These are phyloP conservation scores for Mizuhopecten yessoensis DNA, from an alignment of 1,140 invertebrate species.

Conservation along the genomic window DNA sequence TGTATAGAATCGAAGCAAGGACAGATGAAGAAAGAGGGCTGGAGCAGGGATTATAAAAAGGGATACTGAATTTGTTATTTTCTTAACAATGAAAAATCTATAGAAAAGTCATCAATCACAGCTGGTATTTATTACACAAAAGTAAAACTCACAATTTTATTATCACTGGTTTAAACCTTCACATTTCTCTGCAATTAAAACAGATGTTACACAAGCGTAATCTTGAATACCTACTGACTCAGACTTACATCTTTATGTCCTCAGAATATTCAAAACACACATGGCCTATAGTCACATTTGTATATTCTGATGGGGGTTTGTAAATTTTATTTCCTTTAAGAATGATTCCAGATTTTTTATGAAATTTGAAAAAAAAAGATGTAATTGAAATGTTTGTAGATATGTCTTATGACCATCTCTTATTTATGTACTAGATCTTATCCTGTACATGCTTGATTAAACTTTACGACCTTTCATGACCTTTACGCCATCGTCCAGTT, in stretches of 20 bases:
- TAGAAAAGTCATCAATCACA: not conserved
- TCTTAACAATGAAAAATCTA: not conserved
- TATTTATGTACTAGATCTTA: not conserved
- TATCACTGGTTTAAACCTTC: not conserved
- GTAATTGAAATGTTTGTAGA: not conserved
- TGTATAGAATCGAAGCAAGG: not conserved
- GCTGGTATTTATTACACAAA: not conserved
- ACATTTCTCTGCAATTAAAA: not conserved
- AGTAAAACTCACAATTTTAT: not conserved
- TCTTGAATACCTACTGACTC: too few relatives aligned
- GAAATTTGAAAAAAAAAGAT: not conserved
- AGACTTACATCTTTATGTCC: too few relatives aligned
- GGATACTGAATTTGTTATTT: not conserved
- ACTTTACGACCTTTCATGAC: not conserved
- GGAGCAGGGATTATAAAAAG: not conserved
- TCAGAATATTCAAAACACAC: too few relatives aligned
- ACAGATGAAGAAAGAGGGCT: not conserved
- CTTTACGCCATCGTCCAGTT: not conserved
- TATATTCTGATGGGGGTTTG: too few relatives aligned
- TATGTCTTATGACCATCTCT: not conserved
- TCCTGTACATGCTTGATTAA: not conserved
- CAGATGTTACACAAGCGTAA: conserved; percentile 25
- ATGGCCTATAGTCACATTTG: too few relatives aligned
- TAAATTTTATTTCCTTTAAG: too few relatives aligned
- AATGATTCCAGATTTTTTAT: too few relatives aligned